phyloP scores from a whole-genome alignment of 53 echinoderm and acorn worm genomes.

The Mesocentrotus franciscanus region DNA sequence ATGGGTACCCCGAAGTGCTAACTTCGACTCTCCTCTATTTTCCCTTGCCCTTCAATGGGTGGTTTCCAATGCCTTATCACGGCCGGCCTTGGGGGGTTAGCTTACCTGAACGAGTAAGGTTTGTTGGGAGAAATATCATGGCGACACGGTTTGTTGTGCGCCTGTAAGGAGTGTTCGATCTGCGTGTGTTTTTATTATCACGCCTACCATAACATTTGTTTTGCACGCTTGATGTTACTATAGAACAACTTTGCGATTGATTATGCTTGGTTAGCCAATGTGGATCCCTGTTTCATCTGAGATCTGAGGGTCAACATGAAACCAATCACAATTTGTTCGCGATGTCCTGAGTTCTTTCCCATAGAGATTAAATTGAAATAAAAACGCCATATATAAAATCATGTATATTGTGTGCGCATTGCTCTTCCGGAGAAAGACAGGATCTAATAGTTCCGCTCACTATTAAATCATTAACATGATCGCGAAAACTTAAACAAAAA shows the following conservation, averaged over 20 bases:
- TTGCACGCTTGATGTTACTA: background rate
- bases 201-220: conserved; percentile 37
- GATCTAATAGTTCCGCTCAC: too few species aligned
- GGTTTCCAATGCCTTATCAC: conserved; percentile 48
- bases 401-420: too few species aligned
- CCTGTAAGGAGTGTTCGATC: too few species aligned
- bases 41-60: conserved; percentile 40
- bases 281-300: background rate
- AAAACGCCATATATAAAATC: too few species aligned
- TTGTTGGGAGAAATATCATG: background rate
- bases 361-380: too few species aligned
- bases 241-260: background rate
- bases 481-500: too few species aligned
- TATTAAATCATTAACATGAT: too few species aligned
- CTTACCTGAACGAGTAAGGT: background rate
- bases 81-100: background rate
- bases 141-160: background rate
- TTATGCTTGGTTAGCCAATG: background rate
- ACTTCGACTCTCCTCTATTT: conserved; percentile 4
- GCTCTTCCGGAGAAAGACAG: too few species aligned
- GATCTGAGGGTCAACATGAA: background rate
- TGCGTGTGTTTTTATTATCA: conserved; percentile 35
- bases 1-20: conserved; percentile 53
- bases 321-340: too few species aligned
- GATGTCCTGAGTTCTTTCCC: too few species aligned